Conservation (phyloP, 2,113 vertebrate species). For the Halcyon senegalensis region DNA sequence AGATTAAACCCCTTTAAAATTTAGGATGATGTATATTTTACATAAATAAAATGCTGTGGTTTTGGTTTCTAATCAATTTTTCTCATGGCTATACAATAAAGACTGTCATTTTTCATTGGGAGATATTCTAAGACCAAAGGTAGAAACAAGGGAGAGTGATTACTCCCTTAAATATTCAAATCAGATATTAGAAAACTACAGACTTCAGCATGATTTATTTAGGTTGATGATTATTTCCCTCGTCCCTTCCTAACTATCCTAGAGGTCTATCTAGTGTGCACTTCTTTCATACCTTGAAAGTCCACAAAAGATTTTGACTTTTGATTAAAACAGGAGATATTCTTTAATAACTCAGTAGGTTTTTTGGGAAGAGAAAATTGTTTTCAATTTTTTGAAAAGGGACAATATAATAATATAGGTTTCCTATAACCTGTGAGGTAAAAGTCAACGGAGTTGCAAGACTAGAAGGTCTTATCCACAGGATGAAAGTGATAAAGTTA, state of each 20-base stretch:
- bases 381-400: not conserved
- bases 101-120: not conserved
- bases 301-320: not conserved
- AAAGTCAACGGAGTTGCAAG: not conserved
- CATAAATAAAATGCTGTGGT: not conserved
- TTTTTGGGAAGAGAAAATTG: not conserved
- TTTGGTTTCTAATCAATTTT: not conserved
- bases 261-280: rapidly evolving
- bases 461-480: not conserved
- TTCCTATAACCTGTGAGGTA: not conserved
- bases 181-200: not conserved
- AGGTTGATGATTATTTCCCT: not conserved
- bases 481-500: not conserved
- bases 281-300: not conserved
- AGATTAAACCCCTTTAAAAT: not conserved
- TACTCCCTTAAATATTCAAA: not conserved
- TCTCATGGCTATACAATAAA: not conserved
- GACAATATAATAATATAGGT: not conserved
- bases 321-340: not conserved
- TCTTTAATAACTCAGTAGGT: not conserved
- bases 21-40: not conserved
- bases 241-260: not conserved
- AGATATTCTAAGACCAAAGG: not conserved
- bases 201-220: not conserved
- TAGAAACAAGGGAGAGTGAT: not conserved